These are phyloP conservation scores for Epinephelus coioides DNA, from an alignment of 2,797 vertebrate genomes.

Conservation along the genomic window DNA sequence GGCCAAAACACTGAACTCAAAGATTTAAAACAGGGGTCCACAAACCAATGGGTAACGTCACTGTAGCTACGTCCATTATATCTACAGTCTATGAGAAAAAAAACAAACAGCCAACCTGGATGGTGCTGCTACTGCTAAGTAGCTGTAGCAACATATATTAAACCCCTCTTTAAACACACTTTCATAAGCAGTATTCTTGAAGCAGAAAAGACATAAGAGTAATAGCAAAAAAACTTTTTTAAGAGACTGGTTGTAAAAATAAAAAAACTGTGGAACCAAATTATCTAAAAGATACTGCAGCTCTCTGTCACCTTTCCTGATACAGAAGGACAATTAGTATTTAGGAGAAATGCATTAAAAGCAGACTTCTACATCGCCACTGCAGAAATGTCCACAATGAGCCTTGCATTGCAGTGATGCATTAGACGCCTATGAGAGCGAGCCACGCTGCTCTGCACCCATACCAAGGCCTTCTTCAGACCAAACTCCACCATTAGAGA, in stretches of 20 bases:
- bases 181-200: no score
- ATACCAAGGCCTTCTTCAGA: slow-evolving; percentile 56
- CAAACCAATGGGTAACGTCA: no score
- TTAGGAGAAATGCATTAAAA: slow-evolving; percentile 15
- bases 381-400: slow-evolving; percentile 28
- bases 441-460: slow-evolving; percentile 40
- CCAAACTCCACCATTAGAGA: slow-evolving; percentile 67
- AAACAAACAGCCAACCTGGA: no score
- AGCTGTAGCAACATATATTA: no score
- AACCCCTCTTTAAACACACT: no score
- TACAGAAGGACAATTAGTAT: background rate
- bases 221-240: background rate
- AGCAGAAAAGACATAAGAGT: no score
- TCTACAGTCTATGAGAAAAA: no score
- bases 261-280: no score
- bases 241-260: background rate
- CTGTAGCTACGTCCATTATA: no score
- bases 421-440: slow-evolving; percentile 40
- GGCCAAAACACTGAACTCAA: no score
- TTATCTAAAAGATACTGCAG: background rate
- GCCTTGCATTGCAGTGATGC: slow-evolving; percentile 31
- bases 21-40: no score
- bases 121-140: no score
- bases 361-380: background rate
- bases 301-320: background rate